Percentiles rank a stretch among this genome's conserved stretches.
These are phyloP conservation scores for Erebia epiphron DNA, from an alignment of 2,888 invertebrate species.

Conservation along the genomic window DNA sequence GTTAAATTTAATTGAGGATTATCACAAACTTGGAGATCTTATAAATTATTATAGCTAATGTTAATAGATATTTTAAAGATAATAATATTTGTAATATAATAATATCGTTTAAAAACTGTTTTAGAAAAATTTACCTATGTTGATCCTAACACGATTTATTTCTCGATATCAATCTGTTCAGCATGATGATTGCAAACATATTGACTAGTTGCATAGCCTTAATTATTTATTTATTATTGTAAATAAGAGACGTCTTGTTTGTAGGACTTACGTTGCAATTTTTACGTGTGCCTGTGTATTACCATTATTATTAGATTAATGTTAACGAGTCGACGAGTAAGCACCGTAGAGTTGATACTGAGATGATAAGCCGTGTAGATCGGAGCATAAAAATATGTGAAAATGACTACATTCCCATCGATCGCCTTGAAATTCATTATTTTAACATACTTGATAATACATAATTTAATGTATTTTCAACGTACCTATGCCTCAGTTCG, in stretches of 20 bases:
- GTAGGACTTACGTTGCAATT: constrained; percentile 66
- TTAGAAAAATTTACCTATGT: constrained; percentile 83
- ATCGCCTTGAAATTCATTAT: constrained; percentile 1
- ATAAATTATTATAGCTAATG: constrained; percentile 81
- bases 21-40: constrained; percentile 78
- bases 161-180: constrained; percentile 56
- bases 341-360: constrained; percentile 45
- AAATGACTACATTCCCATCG: constrained; percentile 12
- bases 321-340: constrained; percentile 54
- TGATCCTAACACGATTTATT: constrained; percentile 74
- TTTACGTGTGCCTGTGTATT: constrained; percentile 74
- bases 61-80: constrained; percentile 78
- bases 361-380: neutral
- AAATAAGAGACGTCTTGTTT: constrained; percentile 70
- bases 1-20: constrained; percentile 78
- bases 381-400: neutral
- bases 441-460: neutral
- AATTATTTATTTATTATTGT: constrained; percentile 56
- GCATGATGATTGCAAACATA: constrained; percentile 68
- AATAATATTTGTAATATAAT: constrained; percentile 73
- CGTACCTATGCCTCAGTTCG: constrained; percentile 1
- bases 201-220: constrained; percentile 71
- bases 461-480: neutral
- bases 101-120: constrained; percentile 76
- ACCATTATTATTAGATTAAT: constrained; percentile 46